Conservation (phyloP, 2,113 vertebrate genomes). For the Vidua macroura region DNA sequence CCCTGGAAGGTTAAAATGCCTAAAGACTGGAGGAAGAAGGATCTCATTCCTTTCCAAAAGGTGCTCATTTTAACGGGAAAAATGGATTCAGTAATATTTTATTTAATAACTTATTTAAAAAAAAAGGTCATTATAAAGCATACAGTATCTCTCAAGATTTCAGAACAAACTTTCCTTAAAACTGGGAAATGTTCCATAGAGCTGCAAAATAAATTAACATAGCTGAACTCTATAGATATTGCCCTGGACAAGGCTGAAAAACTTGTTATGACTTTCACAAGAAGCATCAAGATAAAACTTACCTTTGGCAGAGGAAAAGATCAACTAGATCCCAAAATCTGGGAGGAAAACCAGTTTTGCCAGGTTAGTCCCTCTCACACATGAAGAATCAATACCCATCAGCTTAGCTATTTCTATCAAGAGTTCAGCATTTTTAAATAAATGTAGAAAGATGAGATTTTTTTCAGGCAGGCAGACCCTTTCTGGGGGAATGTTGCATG, state of each 20-base stretch:
- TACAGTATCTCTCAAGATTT: background rate
- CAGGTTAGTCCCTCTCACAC: background rate
- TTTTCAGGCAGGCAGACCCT: background rate
- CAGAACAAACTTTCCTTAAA: background rate
- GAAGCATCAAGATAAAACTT: background rate
- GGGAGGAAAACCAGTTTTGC: background rate
- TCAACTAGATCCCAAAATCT: background rate
- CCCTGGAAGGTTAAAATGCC: background rate
- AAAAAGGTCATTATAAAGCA: background rate
- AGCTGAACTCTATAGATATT: background rate
- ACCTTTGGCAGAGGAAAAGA: background rate
- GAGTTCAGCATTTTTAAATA: background rate
- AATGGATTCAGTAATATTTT: background rate
- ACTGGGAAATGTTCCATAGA: background rate
- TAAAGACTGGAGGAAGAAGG: background rate
- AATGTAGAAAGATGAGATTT: background rate
- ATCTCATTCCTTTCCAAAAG: background rate
- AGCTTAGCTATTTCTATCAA: background rate
- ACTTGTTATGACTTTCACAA: background rate
- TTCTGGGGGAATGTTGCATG: background rate
- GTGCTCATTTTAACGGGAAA: background rate
- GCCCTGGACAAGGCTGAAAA: background rate
- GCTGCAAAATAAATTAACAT: background rate
- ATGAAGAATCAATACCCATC: background rate
- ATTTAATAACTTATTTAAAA: background rate